Conservation (phyloP, 2,797 vertebrate genomes). For the Labeo calbasu region DNA sequence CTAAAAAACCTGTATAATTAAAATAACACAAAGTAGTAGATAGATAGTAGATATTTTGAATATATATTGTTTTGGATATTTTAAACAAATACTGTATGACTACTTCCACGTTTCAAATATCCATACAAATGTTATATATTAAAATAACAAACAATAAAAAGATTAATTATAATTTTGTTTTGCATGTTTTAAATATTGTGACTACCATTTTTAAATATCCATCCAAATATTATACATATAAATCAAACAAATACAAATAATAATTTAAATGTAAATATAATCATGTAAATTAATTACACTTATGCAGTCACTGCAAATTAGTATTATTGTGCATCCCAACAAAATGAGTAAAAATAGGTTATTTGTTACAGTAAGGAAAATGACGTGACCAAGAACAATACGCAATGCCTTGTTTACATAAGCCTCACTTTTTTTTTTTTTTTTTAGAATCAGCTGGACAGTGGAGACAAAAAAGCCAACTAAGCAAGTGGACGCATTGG, state of each 20-base stretch:
- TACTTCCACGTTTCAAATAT: neutral
- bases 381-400: neutral
- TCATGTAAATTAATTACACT: neutral
- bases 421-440: neutral
- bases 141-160: neutral
- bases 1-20: too few relatives aligned
- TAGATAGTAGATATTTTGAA: neutral
- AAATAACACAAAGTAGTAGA: neutral
- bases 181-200: neutral
- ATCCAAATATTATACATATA: neutral
- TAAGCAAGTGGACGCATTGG: neutral
- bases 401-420: neutral
- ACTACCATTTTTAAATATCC: too few relatives aligned
- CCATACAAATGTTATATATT: neutral
- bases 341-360: neutral
- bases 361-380: neutral
- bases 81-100: neutral
- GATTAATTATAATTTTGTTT: neutral
- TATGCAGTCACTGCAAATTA: neutral
- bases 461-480: constrained; percentile 52
- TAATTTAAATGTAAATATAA: neutral
- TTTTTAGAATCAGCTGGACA: constrained; percentile 40
- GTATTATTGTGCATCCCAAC: neutral
- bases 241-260: neutral
- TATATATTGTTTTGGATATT: neutral